Conservation (phyloP, 2,113 vertebrate genomes). For the Neofelis nebulosa region DNA sequence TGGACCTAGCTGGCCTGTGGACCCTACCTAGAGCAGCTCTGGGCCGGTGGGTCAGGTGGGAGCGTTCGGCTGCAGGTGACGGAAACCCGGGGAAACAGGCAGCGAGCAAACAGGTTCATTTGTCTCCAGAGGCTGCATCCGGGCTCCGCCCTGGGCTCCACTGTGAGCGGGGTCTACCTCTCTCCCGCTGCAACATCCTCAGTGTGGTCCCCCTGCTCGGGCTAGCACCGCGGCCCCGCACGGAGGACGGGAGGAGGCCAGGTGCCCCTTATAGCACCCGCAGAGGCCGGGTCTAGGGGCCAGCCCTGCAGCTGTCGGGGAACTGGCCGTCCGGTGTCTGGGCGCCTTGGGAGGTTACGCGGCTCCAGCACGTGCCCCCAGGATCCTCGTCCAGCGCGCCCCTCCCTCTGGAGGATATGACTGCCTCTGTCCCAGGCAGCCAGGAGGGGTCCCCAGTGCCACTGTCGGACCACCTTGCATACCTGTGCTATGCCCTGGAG, state of each 20-base stretch:
- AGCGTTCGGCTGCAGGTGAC: rapidly evolving
- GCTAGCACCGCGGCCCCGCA: no score
- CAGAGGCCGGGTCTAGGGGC: neutral
- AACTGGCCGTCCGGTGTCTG: neutral
- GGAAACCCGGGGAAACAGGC: neutral
- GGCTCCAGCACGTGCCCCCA: neutral
- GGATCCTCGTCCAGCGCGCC: no score
- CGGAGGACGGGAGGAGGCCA: no score
- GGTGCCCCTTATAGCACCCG: rapidly evolving
- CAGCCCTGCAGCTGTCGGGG: neutral
- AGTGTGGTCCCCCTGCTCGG: rapidly evolving
- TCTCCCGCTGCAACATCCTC: no score
- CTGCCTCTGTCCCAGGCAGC: neutral
- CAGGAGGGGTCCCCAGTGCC: neutral
- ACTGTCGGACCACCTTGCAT: no score
- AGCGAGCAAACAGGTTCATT: neutral
- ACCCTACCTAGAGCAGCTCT: neutral
- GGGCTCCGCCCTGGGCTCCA: neutral
- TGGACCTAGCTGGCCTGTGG: neutral
- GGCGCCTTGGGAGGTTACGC: neutral
- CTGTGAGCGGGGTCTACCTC: neutral
- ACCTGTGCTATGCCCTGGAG: neutral
- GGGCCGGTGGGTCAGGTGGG: neutral
- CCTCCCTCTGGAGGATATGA: neutral
- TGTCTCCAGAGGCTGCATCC: neutral